phyloP scores from a whole-genome alignment of 1,140 invertebrate species.

The Drosophila elegans region DNA sequence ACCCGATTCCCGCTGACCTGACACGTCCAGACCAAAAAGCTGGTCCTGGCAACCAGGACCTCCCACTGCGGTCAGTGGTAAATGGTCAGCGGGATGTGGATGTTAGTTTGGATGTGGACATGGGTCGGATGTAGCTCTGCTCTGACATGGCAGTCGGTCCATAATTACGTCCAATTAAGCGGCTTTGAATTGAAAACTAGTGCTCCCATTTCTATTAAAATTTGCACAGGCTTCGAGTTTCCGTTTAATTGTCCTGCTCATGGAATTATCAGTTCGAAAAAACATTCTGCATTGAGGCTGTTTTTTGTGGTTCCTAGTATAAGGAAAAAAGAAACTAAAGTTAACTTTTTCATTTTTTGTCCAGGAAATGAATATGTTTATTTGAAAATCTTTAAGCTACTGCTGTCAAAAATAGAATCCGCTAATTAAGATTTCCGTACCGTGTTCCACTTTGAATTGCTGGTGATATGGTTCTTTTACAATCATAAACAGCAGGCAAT shows the following conservation, averaged over 20 bases:
- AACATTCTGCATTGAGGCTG: too few species aligned
- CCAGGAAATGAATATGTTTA: too few species aligned
- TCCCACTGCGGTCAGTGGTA: conserved; percentile 23
- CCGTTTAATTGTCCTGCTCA: conserved; percentile 6
- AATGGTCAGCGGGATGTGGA: neutral
- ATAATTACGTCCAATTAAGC: conserved; percentile 46
- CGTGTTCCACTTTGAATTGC: neutral
- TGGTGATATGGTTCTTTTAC: conserved; percentile 8
- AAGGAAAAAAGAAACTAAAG: too few species aligned
- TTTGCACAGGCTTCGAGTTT: neutral
- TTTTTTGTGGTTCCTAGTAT: too few species aligned
- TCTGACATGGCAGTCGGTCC: conserved; percentile 33
- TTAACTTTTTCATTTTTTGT: too few species aligned
- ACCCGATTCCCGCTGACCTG: conserved; percentile 8
- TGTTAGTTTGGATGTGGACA: conserved; percentile 1
- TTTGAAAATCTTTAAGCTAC: too few species aligned
- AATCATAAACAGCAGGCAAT: conserved; percentile 18
- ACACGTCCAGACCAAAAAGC: conserved; percentile 21
- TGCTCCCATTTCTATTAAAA: conserved; percentile 3
- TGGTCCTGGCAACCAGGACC: conserved; percentile 20
- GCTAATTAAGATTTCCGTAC: neutral
- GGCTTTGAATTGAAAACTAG: conserved; percentile 30
- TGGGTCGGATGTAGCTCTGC: conserved; percentile 27
- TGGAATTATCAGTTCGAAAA: neutral
- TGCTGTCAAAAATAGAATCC: too few species aligned